These are phyloP conservation scores for Campaea margaritaria DNA, from an alignment of 2,888 invertebrate genomes.

Conservation along the genomic window DNA sequence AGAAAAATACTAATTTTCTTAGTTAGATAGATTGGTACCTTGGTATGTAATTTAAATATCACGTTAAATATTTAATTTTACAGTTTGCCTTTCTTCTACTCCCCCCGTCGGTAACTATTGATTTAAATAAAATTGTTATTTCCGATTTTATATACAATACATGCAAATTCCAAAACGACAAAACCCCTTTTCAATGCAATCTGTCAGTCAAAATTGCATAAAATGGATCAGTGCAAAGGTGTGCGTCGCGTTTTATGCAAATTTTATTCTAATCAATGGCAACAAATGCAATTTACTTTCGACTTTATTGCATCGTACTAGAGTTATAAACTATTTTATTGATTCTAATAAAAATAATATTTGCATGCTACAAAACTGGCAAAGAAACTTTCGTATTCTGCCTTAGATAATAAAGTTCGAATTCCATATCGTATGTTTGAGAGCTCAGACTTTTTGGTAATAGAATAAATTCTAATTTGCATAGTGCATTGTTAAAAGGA, in stretches of 20 bases:
- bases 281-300: constrained; percentile 39
- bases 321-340: constrained; percentile 40
- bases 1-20: too few species aligned
- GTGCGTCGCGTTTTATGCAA: constrained; percentile 76
- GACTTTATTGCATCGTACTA: constrained; percentile 41
- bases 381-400: constrained; percentile 53
- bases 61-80: too few species aligned
- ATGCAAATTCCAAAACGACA: constrained; percentile 35
- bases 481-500: constrained; percentile 80
- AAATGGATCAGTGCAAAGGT: constrained; percentile 80
- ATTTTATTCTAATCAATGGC: constrained; percentile 60
- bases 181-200: constrained; percentile 57
- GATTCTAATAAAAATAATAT: constrained; percentile 60
- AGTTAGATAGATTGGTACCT: too few species aligned
- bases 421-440: constrained; percentile 26
- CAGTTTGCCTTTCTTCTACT: too few species aligned
- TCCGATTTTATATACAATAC: too few species aligned
- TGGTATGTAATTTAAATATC: too few species aligned
- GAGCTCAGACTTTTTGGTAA: constrained; percentile 48
- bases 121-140: too few species aligned
- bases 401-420: constrained; percentile 52
- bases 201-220: constrained; percentile 81
- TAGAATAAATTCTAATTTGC: constrained; percentile 75
- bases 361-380: constrained; percentile 46
- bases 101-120: too few species aligned